Evolutionary conservation across 2,888 invertebrate genomes (phyloP), one percentile per base, ranked within the genome.

Genomic region (Suillia variegata): DNA sequence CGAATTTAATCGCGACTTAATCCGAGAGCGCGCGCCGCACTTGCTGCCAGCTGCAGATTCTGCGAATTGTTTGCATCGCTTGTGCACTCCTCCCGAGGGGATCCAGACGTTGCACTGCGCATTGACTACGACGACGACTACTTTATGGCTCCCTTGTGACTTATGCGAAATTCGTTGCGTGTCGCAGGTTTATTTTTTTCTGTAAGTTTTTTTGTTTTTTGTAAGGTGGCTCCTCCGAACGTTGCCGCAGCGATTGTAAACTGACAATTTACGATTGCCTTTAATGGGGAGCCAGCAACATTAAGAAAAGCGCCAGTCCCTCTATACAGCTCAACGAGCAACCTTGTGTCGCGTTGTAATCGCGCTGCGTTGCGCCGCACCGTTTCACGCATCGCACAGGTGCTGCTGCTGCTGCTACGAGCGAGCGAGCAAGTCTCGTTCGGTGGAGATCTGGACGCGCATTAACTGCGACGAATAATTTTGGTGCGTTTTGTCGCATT

Each of bases 251-350:
- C 20, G 18, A 13, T 45, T 45, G 45, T 45, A 45, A 45, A 8
- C 45, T 20, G 45, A 20, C 45, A 45, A 20, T 45, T 45, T 45
- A 45, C 45, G 45, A 45, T 18, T 45, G 45, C 45, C 13, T 38
- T 38, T 38, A 38, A 38, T 38, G 38, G 45, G 45, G 18, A 45
- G 45, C 45, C 18, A n/a, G n/a, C n/a, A 45, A 20, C 45, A 20
- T 8, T 17, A 45, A 45, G 18, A 31, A 31, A 31, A 31, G 6
- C 6, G 12, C 31, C 6, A 31, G 31, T n/a, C n/a, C n/a, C n/a
- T n/a, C n/a, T n/a, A n/a, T 8, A 31, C 31, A 31, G 31, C 31
- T n/a, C 15, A 8, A 38, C 38, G n/a, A 38, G 6, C 38, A 38
- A 38, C 38, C 26, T 26, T 26, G 26, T 5, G 6, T 5, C 5